Evolutionary conservation across 2,888 invertebrate genomes (phyloP), one percentile per base, ranked within the genome.

Genomic region (Nebria brevicollis): DNA sequence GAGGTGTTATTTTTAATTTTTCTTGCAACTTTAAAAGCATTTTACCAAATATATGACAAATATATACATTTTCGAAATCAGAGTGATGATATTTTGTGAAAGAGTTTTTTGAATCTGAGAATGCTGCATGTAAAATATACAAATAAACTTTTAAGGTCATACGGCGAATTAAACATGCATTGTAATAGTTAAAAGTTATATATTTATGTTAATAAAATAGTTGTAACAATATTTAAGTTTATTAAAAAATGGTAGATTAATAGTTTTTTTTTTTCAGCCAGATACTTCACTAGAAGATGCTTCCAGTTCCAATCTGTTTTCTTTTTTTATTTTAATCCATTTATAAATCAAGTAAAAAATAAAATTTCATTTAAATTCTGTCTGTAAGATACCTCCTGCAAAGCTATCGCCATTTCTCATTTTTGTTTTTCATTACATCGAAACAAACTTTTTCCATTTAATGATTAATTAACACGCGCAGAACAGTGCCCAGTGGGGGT

Each of bases 401-500:
- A 74, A 41, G 13, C 41, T 34, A 79, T 25, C 79, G 68, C 79
- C 74, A 79, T 79, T 79, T 79, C 79, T 79, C 79, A 79, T 79
- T 79, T 74, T 66, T 79, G 79, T 79, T 79, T 79, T 79, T 79
- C 79, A 79, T 79, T 79, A 68, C 65, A 74, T 13, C 75, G 42
- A 79, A 42, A 43, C 41, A 74, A 79, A 75, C 66, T 79, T 79
- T 79, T 79, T 79, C 78, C 74, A 79, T 79, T 79, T 79, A 79
- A 79, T 79, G 79, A 79, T 79, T 79, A 79, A 79, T 79, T 79
- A 78, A 78, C 78, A 66, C 43, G 13, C 42, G 43, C 68, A 65
- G 15, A 6, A 10, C 70, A 34, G 6, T 6, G 70, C 26, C 5
- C 70, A 70, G 25, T 25, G 70, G 15, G 54, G 4, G 54, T 54